Base-by-base conservation (phyloP, 2,888 invertebrate species). In the Epiblema foenella region DNA sequence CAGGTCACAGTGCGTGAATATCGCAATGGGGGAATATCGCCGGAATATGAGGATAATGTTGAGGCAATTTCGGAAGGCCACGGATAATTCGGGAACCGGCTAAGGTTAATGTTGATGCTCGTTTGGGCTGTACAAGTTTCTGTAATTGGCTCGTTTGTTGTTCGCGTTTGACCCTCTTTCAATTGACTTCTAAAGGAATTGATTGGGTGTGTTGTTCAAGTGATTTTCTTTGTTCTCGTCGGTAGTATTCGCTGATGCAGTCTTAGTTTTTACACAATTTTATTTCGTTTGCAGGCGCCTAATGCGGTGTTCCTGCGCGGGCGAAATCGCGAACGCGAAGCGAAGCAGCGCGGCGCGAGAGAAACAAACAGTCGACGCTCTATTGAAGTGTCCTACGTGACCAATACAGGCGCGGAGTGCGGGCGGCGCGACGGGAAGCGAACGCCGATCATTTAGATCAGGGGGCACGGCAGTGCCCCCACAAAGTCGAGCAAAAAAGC, bases 81-180 rank as follows among this genome's bases (percentile, higher is more conserved):
- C 20, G 24, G 64, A 65, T 56, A 54, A 65, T 65, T 56, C 54
- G 42, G 39, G 33, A 12, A 12, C 10, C 3, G n/a, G 7, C 39
- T 42, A 20, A 39, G 54, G 64, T 64, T 52, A 65, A 56, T 56
- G 64, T 24, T 29, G 37, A 37, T 18, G 39, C 37, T 17, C 49
- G 29, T 62, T 33, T 33, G 60, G 15, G 49, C 49, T 33, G 62
- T 18, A 49, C 62, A 20, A 37, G 63, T 63, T 63, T 51, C 51
- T 18, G 51, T 63, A 63, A 63, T 52, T 33, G 63, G 18, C 62
- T 24, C 58, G 58, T 59, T 59, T 59, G 59, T 33, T 56, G 59
- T 33, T 56, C 56, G 9, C 49, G 17, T 51, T 51, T 51, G 63
- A 63, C 63, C 63, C 63, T 63, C 52, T 52, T 52, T 29, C 57